Evolutionary conservation across 2,888 invertebrate species (phyloP), one percentile per base, ranked within the genome.

Genomic region (Scaptodrosophila latifasciaeformis): DNA sequence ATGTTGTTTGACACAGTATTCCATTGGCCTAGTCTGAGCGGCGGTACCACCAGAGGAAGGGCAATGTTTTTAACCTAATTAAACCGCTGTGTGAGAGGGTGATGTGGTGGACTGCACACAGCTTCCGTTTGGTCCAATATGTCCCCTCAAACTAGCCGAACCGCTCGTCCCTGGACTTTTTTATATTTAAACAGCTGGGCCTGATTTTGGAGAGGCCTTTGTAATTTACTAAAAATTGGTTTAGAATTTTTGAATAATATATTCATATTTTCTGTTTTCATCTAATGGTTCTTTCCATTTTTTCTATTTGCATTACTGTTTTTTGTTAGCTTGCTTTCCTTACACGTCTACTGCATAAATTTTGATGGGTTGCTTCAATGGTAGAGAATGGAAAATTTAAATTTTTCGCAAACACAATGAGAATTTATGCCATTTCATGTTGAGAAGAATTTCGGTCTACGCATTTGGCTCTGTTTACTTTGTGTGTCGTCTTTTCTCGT

Each of bases 51-150:
- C 48, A 21, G 24, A 50, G 30, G 30, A 12, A 30, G 12, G 12
- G 35, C 15, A 35, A 37, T 17, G 52, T 70, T 65, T 68, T 69
- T 76, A 76, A 77, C 76, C 79, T 71, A 81, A 81, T 81, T 82
- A 81, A 76, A 67, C 58, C 63, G 58, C 44, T 48, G 52, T 62
- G 60, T 46, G 44, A 55, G 46, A 52, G 35, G n/a, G n/a, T n/a
- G n/a, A n/a, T n/a, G 13, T 15, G 15, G 15, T 34, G 34, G 34
- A 34, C 34, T 34, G 12, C 31, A 34, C 18, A 18, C 37, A 31
- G 34, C 35, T 44, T 35, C n/a, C n/a, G n/a, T n/a, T n/a, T n/a
- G n/a, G n/a, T n/a, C n/a, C n/a, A n/a, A n/a, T n/a, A n/a, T n/a
- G n/a, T n/a, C n/a, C n/a, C n/a, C n/a, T n/a, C n/a, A n/a, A n/a